Evolutionary conservation across 2,113 vertebrate species (phyloP).

Genomic region (Semnornis frantzii): DNA sequence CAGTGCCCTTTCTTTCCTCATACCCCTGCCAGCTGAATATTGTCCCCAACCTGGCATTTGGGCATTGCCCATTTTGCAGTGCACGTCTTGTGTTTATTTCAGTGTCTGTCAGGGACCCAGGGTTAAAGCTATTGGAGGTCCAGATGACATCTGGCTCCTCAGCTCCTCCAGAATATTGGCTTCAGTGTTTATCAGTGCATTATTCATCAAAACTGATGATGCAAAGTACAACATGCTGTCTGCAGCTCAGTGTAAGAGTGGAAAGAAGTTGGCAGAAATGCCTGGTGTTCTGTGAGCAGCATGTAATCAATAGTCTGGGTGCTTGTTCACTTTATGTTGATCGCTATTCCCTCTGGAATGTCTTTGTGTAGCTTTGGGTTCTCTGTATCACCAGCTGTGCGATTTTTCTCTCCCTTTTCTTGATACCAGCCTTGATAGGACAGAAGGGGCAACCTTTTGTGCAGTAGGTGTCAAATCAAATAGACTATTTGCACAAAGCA

Average conservation of each 20-base stretch:
- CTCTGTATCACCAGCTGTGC: constrained; percentile 81
- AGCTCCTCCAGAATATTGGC: constrained; percentile 79
- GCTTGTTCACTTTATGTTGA: constrained; percentile 82
- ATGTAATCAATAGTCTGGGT: constrained; percentile 83
- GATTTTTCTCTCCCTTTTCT: constrained; percentile 72
- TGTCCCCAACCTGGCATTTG: constrained; percentile 7
- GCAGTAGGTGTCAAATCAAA: constrained; percentile 76
- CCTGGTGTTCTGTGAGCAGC: constrained; percentile 83
- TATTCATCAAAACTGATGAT: constrained; percentile 88
- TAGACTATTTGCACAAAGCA: constrained; percentile 73
- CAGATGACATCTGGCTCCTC: constrained; percentile 85
- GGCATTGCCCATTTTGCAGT: constrained; percentile 43
- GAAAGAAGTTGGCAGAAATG: constrained; percentile 82
- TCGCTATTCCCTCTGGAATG: constrained; percentile 82
- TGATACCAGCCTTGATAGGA: constrained; percentile 72
- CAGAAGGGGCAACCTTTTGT: constrained; percentile 78
- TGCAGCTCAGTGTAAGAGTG: constrained; percentile 73
- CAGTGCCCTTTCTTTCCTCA: constrained; percentile 10
- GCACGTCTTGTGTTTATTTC: constrained; percentile 56
- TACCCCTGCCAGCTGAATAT: not conserved
- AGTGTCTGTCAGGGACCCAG: constrained; percentile 76
- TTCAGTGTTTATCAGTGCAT: constrained; percentile 84
- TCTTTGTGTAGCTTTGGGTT: constrained; percentile 83
- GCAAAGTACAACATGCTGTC: constrained; percentile 85
- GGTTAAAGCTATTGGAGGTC: constrained; percentile 82